Evolutionary conservation across 1,140 invertebrate species (phyloP).

Genomic region (Ridgeia piscesae): DNA sequence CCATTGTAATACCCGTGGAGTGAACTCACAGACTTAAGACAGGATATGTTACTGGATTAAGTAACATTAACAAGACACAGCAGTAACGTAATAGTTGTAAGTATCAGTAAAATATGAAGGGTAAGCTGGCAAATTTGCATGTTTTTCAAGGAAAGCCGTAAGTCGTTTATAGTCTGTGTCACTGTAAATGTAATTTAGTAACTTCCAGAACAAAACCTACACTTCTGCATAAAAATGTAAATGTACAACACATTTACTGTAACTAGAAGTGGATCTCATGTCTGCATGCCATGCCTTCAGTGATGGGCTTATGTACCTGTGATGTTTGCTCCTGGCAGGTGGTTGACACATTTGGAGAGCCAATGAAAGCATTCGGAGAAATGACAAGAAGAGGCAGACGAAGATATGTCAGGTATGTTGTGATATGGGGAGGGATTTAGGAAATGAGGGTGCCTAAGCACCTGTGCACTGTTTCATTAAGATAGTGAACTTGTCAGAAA

Average conservation of each 20-base stretch:
- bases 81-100: neutral
- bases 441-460: neutral
- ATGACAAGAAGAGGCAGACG: constrained; percentile 76
- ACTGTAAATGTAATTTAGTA: neutral
- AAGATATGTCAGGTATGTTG: constrained; percentile 64
- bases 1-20: too few species aligned
- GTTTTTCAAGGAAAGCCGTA: neutral
- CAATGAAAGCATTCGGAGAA: constrained; percentile 87
- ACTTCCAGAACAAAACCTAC: neutral
- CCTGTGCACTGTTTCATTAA: neutral
- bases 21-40: too few species aligned
- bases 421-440: neutral
- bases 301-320: neutral
- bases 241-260: neutral
- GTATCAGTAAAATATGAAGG: neutral
- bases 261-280: neutral
- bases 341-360: constrained; percentile 73
- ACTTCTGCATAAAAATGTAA: neutral
- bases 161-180: neutral
- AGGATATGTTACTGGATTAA: neutral
- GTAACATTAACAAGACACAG: neutral
- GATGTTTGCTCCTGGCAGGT: constrained; percentile 35
- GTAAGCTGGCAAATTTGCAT: neutral
- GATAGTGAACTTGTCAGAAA: neutral
- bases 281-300: neutral